Base-by-base conservation (phyloP, 2,888 invertebrate species). In the Macaria notata region DNA sequence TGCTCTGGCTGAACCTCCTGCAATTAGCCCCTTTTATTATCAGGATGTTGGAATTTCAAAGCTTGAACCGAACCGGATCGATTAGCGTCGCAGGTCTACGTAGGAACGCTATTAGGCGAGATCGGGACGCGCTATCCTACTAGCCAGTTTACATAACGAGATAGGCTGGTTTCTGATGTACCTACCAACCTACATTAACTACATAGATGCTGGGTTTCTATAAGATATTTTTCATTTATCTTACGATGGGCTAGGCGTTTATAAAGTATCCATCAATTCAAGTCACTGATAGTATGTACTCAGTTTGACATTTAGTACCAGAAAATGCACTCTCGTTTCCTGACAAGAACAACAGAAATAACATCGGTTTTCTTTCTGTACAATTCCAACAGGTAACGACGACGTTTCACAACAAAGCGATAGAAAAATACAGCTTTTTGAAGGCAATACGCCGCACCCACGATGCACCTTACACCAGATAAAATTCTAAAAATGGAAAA, bases 381-480 rank as follows among this genome's bases (percentile, higher is more conserved):
- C 31, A 44, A 31, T 41, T 41, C 43, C 3, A 45, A 48, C 41
- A 45, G 19, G 29, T 19, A 44, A 48, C 30, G 9, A 48, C 9
- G 7, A 43, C 8, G 31, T 54, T 52, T 49, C 52, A 7, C 43
- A 45, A 45, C 33, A 47, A 33, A 43, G 38, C 42, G 29, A 54
- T 31, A 49, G 38, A 47, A 48, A 41, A 33, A 46, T 36, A 49
- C 42, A 49, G n/a, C 31, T 43, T 46, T 54, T 54, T 49, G 53
- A 53, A 43, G 53, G 45, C 44, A 39, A 8, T 38, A 39, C 47
- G 49, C 38, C 42, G 31, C 63, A 50, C 64, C 61, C 65, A 49
- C 69, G 63, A 72, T 71, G 64, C 64, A 71, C 72, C 66, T 60
- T 47, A 60, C 59, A 56, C 65, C 60, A 69, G 72, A 73, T 71